Conservation (phyloP, 2,888 invertebrate species). For the Phragmatobia fuliginosa region DNA sequence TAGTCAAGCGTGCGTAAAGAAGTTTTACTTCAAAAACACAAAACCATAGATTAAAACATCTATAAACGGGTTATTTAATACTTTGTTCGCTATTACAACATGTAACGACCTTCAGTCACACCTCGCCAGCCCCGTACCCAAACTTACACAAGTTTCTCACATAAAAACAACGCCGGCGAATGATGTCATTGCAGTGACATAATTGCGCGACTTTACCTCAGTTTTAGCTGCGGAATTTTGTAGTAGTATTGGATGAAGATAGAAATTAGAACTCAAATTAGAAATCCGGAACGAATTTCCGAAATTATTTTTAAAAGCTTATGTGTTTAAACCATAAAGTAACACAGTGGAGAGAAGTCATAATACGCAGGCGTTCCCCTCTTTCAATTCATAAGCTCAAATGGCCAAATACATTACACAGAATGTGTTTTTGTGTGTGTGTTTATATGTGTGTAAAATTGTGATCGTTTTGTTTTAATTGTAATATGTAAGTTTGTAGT, state of each 20-base stretch:
- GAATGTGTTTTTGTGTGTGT: too few species aligned
- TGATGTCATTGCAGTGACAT: slow-evolving; percentile 54
- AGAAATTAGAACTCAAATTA: background rate
- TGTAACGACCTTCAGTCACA: slow-evolving; percentile 26
- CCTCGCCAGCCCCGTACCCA: slow-evolving; percentile 29
- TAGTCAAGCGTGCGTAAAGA: too few species aligned
- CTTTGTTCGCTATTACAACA: background rate
- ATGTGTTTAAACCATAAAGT: too few species aligned
- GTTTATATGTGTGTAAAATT: too few species aligned
- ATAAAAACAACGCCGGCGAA: slow-evolving; percentile 28
- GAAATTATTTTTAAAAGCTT: too few species aligned
- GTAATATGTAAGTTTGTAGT: too few species aligned
- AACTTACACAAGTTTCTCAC: slow-evolving; percentile 33
- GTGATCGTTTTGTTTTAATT: too few species aligned
- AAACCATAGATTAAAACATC: background rate
- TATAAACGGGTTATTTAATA: slow-evolving; percentile 3
- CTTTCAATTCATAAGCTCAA: too few species aligned
- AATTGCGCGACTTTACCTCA: slow-evolving; percentile 44
- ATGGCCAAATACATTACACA: too few species aligned
- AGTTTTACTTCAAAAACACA: background rate
- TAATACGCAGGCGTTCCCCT: too few species aligned
- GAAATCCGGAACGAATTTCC: too few species aligned
- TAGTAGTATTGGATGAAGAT: slow-evolving; percentile 8
- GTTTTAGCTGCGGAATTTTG: slow-evolving; percentile 20
- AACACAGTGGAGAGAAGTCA: too few species aligned